Evolutionary conservation across 2,797 vertebrate genomes (phyloP), one percentile per base, ranked within the genome.

Genomic region (Remorina albescens): DNA sequence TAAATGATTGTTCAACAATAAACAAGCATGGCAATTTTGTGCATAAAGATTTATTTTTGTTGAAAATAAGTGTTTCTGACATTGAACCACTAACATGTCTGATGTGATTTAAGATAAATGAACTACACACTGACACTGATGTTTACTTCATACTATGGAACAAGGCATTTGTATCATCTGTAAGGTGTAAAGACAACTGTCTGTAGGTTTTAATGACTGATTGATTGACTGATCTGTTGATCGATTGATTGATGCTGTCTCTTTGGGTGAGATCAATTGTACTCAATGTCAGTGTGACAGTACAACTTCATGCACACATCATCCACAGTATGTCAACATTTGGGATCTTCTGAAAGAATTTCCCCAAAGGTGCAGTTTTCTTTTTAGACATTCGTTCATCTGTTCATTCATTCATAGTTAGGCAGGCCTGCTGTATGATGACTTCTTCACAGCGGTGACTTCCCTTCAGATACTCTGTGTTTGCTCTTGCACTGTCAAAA

Each of bases 41-140:
- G 92, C 90, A 86, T 88, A 91, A 93, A 91, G 88, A 76, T 92
- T 92, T 91, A 89, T 89, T 92, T 79, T 91, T 81, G 84, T 89
- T 90, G 86, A 93, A 93, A 91, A 92, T 90, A 92, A 84, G 88
- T 91, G 89, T 90, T 90, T 81, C 83, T 88, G 78, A 90, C 79
- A 81, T 74, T 80, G 72, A 81, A 81, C 89, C 84, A 87, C 83
- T 82, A 83, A 89, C 79, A 74, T 86, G 76, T 88, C 80, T 67
- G 72, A 71, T 70, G 91, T 89, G 85, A 83, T 66, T 86, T 77
- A 81, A 85, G 79, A 88, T 88, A 87, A 84, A 88, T 79, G 76
- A 84, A 68, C 82, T 81, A 86, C 60, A 90, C 87, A 86, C 75
- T 75, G 86, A 92, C 88, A 91, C 86, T 56, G 74, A 83, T 70